Percentiles rank a stretch among this genome's conserved stretches.
phyloP scores from a whole-genome alignment of 2,888 invertebrate genomes.

The Ornithoptera alexandrae region DNA sequence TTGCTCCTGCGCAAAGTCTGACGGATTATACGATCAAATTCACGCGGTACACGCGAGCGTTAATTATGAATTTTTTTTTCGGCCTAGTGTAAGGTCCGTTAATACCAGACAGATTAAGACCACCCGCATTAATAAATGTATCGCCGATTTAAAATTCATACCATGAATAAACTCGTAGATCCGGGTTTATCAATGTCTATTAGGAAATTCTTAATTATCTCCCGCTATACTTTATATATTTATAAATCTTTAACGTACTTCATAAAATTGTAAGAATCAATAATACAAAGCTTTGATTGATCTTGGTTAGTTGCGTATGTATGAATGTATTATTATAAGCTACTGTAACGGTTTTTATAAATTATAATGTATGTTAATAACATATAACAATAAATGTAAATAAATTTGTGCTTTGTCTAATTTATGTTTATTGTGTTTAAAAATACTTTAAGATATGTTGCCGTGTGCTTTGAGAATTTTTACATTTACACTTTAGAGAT shows the following conservation, averaged over 20 bases:
- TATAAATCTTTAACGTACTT: neutral
- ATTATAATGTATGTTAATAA: too few species aligned
- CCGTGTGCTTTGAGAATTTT: neutral
- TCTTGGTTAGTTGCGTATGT: slow-evolving; percentile 13
- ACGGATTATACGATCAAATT: slow-evolving; percentile 55
- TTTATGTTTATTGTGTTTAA: too few species aligned
- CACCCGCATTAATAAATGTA: neutral
- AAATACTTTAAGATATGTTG: neutral
- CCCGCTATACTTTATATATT: too few species aligned
- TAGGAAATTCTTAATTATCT: neutral
- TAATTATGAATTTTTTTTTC: slow-evolving; percentile 45
- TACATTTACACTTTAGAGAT: neutral
- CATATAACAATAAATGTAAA: too few species aligned
- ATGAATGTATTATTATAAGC: too few species aligned
- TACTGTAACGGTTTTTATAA: too few species aligned
- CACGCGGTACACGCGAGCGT: slow-evolving; percentile 49
- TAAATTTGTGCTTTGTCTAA: too few species aligned
- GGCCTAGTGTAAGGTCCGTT: slow-evolving; percentile 38
- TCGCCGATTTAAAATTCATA: neutral
- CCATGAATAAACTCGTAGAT: neutral
- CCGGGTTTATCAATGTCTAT: neutral
- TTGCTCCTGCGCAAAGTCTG: slow-evolving; percentile 50
- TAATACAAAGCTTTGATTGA: slow-evolving; percentile 5
- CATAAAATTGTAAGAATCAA: too few species aligned
- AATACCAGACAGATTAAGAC: slow-evolving; percentile 22